These are phyloP conservation scores for Napeogenes sylphis DNA, from an alignment of 2,888 invertebrate genomes.

Conservation along the genomic window DNA sequence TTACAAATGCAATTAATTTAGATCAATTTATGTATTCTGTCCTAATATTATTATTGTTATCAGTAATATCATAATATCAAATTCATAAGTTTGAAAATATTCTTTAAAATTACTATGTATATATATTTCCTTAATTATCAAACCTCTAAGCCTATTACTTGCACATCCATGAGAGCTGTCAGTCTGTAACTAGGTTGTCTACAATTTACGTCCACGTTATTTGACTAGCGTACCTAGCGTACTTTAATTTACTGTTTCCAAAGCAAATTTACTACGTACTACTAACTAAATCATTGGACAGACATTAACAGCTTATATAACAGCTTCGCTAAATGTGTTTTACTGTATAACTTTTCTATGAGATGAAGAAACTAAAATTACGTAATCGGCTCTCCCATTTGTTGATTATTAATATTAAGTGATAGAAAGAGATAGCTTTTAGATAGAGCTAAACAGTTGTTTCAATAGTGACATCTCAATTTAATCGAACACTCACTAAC, in stretches of 20 bases:
- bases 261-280: slow-evolving; percentile 30
- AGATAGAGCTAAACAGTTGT: slow-evolving; percentile 9
- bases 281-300: slow-evolving; percentile 30
- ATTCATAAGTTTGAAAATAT: too few relatives aligned
- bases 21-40: too few relatives aligned
- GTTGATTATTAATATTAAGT: neutral
- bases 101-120: neutral
- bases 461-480: slow-evolving; percentile 55
- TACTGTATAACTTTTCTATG: slow-evolving; percentile 9
- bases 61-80: too few relatives aligned
- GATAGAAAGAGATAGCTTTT: slow-evolving; percentile 2
- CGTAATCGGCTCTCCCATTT: neutral
- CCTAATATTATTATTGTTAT: too few relatives aligned
- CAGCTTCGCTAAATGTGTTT: slow-evolving; percentile 18
- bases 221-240: slow-evolving; percentile 45
- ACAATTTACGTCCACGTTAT: slow-evolving; percentile 58
- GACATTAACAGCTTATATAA: slow-evolving; percentile 25
- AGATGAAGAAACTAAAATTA: slow-evolving; percentile 6
- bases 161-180: slow-evolving; percentile 37
- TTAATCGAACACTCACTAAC: slow-evolving; percentile 41
- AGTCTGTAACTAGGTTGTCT: slow-evolving; percentile 62
- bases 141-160: slow-evolving; percentile 22
- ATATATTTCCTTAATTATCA: neutral
- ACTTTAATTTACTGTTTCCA: slow-evolving; percentile 22
- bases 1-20: too few relatives aligned